Evolutionary conservation across 2,113 vertebrate species (phyloP).

Genomic region (Uria lomvia): DNA sequence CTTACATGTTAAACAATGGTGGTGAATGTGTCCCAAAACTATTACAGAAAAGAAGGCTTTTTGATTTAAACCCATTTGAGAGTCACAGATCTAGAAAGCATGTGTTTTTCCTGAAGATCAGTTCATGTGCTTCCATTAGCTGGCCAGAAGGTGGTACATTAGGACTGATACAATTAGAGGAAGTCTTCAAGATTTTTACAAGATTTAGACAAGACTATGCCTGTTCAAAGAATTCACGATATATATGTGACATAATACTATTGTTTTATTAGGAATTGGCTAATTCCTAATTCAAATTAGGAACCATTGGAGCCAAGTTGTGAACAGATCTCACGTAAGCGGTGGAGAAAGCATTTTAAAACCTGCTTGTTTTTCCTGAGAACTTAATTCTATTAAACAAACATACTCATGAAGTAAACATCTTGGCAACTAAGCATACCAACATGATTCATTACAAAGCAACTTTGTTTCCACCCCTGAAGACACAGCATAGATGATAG

Average conservation of each 20-base stretch:
- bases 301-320: background rate
- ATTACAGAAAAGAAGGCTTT: background rate
- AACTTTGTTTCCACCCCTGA: background rate
- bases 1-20: background rate
- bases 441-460: background rate
- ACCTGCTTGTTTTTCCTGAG: background rate
- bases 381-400: background rate
- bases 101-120: background rate
- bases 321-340: background rate
- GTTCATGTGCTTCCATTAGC: slow-evolving; percentile 14
- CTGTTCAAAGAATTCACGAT: background rate
- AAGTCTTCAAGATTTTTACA: background rate
- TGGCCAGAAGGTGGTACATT: slow-evolving; percentile 67
- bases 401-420: background rate
- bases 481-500: background rate
- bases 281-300: background rate
- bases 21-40: background rate
- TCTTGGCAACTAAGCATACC: background rate
- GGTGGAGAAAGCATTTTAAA: background rate
- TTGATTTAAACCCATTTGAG: background rate
- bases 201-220: background rate
- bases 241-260: background rate
- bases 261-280: background rate
- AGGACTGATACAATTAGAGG: background rate
- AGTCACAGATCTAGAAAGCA: background rate